Conservation (phyloP, 2,113 vertebrate species). For the Empidonax alnorum region DNA sequence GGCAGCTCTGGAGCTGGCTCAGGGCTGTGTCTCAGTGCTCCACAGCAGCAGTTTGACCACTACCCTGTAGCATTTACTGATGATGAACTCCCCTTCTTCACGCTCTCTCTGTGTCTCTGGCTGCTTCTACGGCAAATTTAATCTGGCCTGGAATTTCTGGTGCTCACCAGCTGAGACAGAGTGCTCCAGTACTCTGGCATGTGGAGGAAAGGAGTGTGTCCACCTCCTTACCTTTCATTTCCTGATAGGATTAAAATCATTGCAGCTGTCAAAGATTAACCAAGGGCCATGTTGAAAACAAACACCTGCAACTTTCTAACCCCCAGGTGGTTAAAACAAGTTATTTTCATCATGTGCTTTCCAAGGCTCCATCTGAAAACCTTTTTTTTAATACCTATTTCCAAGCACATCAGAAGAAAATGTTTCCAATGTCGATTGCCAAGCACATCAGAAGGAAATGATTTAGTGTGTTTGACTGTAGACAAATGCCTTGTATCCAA, state of each 20-base stretch:
- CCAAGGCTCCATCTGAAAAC: not conserved
- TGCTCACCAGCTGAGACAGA: not conserved
- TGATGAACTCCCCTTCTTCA: not conserved
- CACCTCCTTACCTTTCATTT: not conserved
- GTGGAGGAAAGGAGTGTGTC: not conserved
- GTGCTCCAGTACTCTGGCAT: not conserved
- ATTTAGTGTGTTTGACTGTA: not conserved
- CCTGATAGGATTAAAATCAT: not conserved
- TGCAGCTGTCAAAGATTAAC: not conserved
- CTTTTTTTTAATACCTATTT: not conserved
- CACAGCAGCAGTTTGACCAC: not conserved
- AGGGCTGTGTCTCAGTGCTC: not conserved
- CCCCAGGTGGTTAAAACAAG: not conserved
- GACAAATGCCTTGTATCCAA: fast-evolving
- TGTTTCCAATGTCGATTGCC: not conserved
- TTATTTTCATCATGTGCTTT: not conserved
- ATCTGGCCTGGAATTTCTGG: not conserved
- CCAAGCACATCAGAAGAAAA: not conserved
- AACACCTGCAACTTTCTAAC: not conserved
- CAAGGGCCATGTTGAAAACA: fast-evolving
- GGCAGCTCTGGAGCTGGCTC: not conserved
- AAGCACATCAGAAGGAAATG: not conserved
- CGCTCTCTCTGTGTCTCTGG: not conserved
- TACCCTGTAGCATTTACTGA: not conserved
- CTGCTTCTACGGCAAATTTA: not conserved